Conservation (phyloP, 1,140 invertebrate species). For the Solen grandis region DNA sequence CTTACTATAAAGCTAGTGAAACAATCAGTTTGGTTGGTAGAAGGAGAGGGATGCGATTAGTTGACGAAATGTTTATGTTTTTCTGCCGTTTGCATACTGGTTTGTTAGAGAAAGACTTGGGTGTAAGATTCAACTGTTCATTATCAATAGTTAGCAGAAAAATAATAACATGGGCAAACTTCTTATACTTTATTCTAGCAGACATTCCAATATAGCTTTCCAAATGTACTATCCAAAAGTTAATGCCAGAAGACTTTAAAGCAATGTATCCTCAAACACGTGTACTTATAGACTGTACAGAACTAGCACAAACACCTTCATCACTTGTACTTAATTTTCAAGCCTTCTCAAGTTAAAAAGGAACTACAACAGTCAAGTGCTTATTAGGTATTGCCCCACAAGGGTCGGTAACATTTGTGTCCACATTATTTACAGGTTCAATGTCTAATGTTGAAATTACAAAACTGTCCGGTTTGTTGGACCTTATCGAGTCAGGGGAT, state of each 20-base stretch:
- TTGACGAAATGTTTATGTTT: conserved; percentile 61
- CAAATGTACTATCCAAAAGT: conserved; percentile 77
- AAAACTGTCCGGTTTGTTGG: conserved; percentile 31
- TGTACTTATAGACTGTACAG: conserved; percentile 53
- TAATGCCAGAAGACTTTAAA: conserved; percentile 81
- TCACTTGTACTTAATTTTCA: conserved; percentile 44
- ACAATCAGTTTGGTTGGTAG: conserved; percentile 21
- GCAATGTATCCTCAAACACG: conserved; percentile 24
- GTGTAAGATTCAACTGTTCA: conserved; percentile 50
- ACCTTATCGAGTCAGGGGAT: conserved; percentile 43
- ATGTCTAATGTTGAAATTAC: conserved; percentile 57
- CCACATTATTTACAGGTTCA: conserved; percentile 42
- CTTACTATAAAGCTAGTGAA: conserved; percentile 40
- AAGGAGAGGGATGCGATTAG: conserved; percentile 20
- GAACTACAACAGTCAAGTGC: conserved; percentile 51
- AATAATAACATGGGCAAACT: conserved; percentile 62
- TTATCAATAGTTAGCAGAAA: conserved; percentile 50
- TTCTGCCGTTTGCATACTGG: conserved; percentile 52
- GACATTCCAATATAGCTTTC: conserved; percentile 38
- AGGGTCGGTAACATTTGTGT: conserved; percentile 53
- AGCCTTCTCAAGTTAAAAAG: conserved; percentile 54
- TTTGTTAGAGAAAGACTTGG: conserved; percentile 45
- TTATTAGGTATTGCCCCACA: conserved; percentile 56
- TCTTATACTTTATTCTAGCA: conserved; percentile 50
- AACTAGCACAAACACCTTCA: conserved; percentile 43